phyloP scores from a whole-genome alignment of 2,888 invertebrate genomes.

The Pyrocoelia pectoralis region DNA sequence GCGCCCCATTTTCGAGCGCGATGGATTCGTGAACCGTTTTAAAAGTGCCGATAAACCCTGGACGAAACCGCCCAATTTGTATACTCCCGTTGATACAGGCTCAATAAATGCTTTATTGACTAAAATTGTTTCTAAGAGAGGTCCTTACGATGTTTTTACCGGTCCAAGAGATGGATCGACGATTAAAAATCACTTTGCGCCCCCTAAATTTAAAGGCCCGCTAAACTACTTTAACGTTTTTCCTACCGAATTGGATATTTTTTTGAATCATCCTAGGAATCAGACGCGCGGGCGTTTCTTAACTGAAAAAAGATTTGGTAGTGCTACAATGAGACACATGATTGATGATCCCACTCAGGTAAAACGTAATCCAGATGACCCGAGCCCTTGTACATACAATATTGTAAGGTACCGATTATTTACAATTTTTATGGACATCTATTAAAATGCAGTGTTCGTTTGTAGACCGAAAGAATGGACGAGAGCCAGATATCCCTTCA shows the following conservation, averaged over 20 bases:
- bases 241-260: constrained; percentile 48
- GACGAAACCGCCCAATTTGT: constrained; percentile 50
- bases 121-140: constrained; percentile 49
- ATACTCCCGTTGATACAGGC: constrained; percentile 43
- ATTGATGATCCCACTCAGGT: constrained; percentile 63
- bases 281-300: constrained; percentile 49
- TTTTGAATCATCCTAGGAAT: constrained; percentile 48
- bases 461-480: constrained; percentile 27
- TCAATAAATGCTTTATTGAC: constrained; percentile 40
- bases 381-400: constrained; percentile 64
- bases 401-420: constrained; percentile 26
- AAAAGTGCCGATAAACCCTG: constrained; percentile 43
- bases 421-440: not conserved
- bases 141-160: constrained; percentile 59
- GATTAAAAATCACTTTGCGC: constrained; percentile 65
- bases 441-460: constrained; percentile 5
- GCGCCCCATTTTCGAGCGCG: constrained; percentile 52
- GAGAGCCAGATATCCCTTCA: constrained; percentile 46
- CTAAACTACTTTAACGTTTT: constrained; percentile 49
- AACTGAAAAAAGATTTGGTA: constrained; percentile 51
- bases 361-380: constrained; percentile 60
- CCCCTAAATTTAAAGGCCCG: constrained; percentile 43
- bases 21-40: constrained; percentile 51
- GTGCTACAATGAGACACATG: constrained; percentile 61
- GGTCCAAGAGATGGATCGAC: constrained; percentile 62